Evolutionary conservation across 2,113 vertebrate genomes (phyloP).

Genomic region (Brachyhypopomus occidentalis): DNA sequence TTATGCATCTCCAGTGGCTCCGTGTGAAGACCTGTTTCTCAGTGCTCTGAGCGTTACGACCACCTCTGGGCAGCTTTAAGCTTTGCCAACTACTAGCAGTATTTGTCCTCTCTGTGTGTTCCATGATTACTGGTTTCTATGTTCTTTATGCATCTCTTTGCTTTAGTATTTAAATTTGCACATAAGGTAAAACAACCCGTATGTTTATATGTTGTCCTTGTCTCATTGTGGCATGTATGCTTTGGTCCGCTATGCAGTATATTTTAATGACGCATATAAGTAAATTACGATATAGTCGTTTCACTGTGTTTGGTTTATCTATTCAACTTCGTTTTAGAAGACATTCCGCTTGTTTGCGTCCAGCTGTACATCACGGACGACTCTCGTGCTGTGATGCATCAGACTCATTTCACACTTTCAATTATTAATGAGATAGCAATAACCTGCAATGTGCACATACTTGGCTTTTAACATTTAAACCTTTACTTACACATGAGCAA

Average conservation of each 20-base stretch:
- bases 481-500: conserved; percentile 25
- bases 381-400: conserved; percentile 58
- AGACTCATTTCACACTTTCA: conserved; percentile 63
- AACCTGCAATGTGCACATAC: conserved; percentile 60
- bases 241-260: no score
- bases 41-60: no score
- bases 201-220: background rate
- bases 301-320: conserved; percentile 5
- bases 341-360: conserved; percentile 18
- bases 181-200: background rate
- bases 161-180: background rate
- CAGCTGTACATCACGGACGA: conserved; percentile 51
- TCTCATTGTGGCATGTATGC: no score
- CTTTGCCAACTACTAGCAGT: no score
- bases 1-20: no score
- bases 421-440: conserved; percentile 66
- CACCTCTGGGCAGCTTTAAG: background rate
- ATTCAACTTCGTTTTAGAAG: background rate
- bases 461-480: conserved; percentile 53
- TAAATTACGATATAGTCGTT: background rate
- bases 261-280: no score
- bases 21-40: no score
- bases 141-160: background rate
- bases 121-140: background rate
- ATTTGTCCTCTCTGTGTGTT: background rate